Percentiles rank a stretch among this genome's conserved stretches.
These are phyloP conservation scores for Drosophila helvetica DNA, from an alignment of 2,888 invertebrate genomes.

Conservation along the genomic window DNA sequence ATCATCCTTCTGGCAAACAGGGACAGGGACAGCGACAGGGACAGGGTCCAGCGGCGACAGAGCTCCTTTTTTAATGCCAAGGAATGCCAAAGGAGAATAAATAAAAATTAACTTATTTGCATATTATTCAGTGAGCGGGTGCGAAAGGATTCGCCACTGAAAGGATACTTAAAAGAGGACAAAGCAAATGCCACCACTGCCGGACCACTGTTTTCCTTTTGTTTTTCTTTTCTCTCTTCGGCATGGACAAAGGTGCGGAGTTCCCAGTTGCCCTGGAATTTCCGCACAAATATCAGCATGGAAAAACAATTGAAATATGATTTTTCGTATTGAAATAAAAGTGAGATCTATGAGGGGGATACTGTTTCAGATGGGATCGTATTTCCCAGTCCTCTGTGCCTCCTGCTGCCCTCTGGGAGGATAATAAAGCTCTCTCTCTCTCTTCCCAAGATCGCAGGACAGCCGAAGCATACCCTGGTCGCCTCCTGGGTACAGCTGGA, in stretches of 20 bases:
- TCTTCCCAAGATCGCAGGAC: background rate
- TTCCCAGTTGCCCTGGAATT: background rate
- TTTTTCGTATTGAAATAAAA: too few species aligned
- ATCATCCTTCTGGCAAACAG: conserved; percentile 49
- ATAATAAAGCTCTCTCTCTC: background rate
- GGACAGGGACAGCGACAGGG: too few species aligned
- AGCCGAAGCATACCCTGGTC: background rate
- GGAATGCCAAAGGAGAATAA: conserved; percentile 52
- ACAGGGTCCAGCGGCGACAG: background rate
- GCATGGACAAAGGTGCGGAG: background rate
- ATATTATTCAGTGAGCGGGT: conserved; percentile 70
- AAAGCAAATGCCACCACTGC: conserved; percentile 21
- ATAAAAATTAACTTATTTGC: conserved; percentile 80
- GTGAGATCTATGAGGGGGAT: too few species aligned
- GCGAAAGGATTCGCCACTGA: conserved; percentile 64
- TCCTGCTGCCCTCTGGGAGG: background rate
- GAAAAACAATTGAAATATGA: background rate
- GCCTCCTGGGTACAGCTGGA: too few species aligned
- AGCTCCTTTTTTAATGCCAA: conserved; percentile 26
- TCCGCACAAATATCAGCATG: background rate
- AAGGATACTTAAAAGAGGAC: conserved; percentile 35
- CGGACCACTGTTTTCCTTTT: too few species aligned
- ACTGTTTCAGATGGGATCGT: background rate
- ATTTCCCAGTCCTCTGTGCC: background rate
- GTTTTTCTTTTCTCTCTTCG: too few species aligned